Evolutionary conservation across 2,797 vertebrate genomes (phyloP).

Genomic region (Chloroceryle inda): DNA sequence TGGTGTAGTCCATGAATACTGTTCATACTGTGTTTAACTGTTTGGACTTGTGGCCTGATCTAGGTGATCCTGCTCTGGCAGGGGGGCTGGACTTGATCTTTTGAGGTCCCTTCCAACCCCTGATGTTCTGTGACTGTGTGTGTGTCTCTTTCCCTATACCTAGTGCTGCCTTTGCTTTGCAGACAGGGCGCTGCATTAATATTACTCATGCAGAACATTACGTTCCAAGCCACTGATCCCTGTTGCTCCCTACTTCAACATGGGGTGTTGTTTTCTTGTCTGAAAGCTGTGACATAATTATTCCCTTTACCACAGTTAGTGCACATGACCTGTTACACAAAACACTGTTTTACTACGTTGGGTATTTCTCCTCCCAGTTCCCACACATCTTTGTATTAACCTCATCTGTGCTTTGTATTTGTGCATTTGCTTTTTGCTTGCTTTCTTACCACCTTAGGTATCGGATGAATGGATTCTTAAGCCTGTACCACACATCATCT

Average conservation of each 20-base stretch:
- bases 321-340: background rate
- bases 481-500: accelerated
- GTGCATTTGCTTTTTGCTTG: background rate
- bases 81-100: too few species aligned
- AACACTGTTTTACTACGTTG: background rate
- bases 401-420: background rate
- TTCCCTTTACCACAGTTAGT: background rate
- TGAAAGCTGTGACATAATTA: background rate
- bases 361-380: background rate
- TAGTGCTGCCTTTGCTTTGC: background rate
- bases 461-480: background rate
- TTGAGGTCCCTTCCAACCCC: too few species aligned
- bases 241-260: background rate
- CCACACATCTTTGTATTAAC: background rate
- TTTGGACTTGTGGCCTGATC: background rate
- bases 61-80: too few species aligned
- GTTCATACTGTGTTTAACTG: background rate
- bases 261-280: background rate
- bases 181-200: background rate
- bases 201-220: background rate
- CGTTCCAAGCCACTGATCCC: background rate
- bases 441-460: background rate
- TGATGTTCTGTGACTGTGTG: background rate
- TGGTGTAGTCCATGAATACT: background rate
- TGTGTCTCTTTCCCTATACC: background rate